A percentile compares a stretch with the other conserved stretches of the same genome.
Evolutionary conservation across 1,140 invertebrate genomes (phyloP).

Genomic region (Neuroterus valhalla): DNA sequence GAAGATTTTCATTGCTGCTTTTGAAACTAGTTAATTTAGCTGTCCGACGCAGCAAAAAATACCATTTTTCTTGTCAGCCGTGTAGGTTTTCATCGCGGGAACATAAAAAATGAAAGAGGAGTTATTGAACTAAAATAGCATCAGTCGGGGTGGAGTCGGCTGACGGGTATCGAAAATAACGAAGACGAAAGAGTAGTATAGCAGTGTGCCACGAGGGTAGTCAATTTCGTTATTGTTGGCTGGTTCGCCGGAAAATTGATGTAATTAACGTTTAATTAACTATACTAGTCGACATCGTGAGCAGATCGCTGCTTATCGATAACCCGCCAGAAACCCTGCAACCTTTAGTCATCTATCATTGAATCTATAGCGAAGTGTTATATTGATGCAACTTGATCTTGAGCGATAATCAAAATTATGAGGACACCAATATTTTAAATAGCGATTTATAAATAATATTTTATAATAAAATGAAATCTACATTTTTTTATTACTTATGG

Average conservation of each 20-base stretch:
- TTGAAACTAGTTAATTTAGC: constrained; percentile 14
- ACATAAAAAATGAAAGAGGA: constrained; percentile 4
- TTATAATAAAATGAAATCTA: too few relatives aligned
- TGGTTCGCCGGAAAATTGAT: constrained; percentile 39
- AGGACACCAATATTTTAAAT: too few relatives aligned
- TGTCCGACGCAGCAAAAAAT: constrained; percentile 16
- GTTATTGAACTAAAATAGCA: constrained; percentile 15
- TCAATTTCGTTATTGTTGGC: constrained; percentile 44
- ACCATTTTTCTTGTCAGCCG: constrained; percentile 18
- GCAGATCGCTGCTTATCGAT: constrained; percentile 36
- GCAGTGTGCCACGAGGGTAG: constrained; percentile 26
- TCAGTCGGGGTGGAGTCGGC: not conserved
- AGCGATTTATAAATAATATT: too few relatives aligned
- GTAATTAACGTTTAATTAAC: constrained; percentile 54
- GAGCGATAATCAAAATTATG: too few relatives aligned
- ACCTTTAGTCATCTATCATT: constrained; percentile 16
- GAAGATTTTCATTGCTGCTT: constrained; percentile 21
- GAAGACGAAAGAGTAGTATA: constrained; percentile 43
- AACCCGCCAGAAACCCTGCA: constrained; percentile 6
- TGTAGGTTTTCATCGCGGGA: constrained; percentile 9
- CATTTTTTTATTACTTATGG: too few relatives aligned
- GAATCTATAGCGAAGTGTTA: not conserved
- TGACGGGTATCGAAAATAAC: constrained; percentile 38
- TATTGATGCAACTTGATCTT: not conserved
- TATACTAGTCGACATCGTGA: constrained; percentile 31